phyloP scores from a whole-genome alignment of 2,797 vertebrate species.

The Hippoglossus hippoglossus region DNA sequence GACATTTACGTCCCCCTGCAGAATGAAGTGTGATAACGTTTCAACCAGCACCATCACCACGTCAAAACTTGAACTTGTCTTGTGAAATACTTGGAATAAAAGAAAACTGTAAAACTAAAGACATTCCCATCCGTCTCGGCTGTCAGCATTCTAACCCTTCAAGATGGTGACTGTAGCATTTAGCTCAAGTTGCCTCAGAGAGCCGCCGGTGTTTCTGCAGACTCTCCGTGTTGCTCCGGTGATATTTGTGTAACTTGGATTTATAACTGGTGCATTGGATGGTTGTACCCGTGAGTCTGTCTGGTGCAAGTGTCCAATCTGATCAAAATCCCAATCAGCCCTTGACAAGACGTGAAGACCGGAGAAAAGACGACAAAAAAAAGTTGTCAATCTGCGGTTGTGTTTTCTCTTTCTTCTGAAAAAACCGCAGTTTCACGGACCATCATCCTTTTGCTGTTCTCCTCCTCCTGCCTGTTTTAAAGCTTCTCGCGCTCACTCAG shows the following conservation, averaged over 20 bases:
- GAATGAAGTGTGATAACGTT: too few species aligned
- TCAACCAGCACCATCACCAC: too few species aligned
- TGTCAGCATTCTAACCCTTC: too few species aligned
- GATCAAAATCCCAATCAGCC: not conserved
- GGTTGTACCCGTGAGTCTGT: not conserved
- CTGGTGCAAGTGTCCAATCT: not conserved
- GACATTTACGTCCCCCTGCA: not conserved
- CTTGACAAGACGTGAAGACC: not conserved
- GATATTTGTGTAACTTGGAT: too few species aligned
- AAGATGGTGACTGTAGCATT: too few species aligned
- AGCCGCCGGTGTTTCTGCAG: too few species aligned
- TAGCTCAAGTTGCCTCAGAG: too few species aligned
- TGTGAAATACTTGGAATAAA: too few species aligned
- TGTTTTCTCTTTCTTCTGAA: not conserved
- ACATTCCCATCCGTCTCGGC: too few species aligned
- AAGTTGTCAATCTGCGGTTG: not conserved
- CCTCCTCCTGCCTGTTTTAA: not conserved
- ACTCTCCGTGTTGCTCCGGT: too few species aligned
- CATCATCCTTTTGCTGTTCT: slow-evolving; percentile 7
- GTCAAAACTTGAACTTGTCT: too few species aligned
- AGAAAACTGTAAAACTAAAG: too few species aligned
- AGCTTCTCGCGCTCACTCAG: slow-evolving; percentile 14
- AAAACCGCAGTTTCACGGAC: not conserved
- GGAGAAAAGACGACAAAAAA: not conserved
- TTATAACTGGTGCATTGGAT: not conserved